Evolutionary conservation across 2,113 vertebrate species (phyloP).

Genomic region (Tupaia chinensis): DNA sequence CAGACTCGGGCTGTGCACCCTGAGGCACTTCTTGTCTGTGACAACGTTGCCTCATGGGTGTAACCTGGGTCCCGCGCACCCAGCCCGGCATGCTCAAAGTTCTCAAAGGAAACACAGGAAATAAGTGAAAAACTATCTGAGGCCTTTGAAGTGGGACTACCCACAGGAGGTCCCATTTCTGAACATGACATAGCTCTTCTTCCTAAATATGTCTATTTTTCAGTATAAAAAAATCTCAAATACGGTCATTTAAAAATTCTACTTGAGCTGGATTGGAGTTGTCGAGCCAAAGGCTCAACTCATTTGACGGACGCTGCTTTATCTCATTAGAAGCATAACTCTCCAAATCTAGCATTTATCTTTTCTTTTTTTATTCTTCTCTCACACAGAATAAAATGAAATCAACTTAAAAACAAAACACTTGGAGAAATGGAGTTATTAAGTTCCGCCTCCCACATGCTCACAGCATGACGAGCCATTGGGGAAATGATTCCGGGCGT

Average conservation of each 20-base stretch:
- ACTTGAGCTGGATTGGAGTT: conserved; percentile 46
- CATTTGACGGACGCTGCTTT: not conserved
- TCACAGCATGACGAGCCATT: too few relatives aligned
- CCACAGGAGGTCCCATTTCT: not conserved
- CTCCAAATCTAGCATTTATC: too few relatives aligned
- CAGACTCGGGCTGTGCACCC: not conserved
- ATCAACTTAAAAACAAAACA: too few relatives aligned
- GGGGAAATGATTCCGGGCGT: too few relatives aligned
- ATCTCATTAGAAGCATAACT: conserved; percentile 5
- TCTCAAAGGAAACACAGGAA: not conserved
- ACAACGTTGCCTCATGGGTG: accelerated
- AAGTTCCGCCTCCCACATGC: too few relatives aligned
- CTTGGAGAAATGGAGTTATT: too few relatives aligned
- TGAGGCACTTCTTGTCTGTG: not conserved
- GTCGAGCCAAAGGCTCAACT: not conserved
- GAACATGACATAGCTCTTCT: not conserved
- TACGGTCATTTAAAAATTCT: conserved; percentile 19
- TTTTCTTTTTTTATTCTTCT: too few relatives aligned
- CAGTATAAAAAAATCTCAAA: not conserved
- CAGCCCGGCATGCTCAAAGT: not conserved
- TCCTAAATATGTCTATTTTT: not conserved
- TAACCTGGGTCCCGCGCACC: not conserved
- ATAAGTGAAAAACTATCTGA: not conserved
- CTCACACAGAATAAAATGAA: too few relatives aligned
- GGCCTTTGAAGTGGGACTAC: not conserved